These are phyloP conservation scores for Parauchenoglanis punctatus DNA, from an alignment of 2,797 vertebrate genomes.

Conservation along the genomic window DNA sequence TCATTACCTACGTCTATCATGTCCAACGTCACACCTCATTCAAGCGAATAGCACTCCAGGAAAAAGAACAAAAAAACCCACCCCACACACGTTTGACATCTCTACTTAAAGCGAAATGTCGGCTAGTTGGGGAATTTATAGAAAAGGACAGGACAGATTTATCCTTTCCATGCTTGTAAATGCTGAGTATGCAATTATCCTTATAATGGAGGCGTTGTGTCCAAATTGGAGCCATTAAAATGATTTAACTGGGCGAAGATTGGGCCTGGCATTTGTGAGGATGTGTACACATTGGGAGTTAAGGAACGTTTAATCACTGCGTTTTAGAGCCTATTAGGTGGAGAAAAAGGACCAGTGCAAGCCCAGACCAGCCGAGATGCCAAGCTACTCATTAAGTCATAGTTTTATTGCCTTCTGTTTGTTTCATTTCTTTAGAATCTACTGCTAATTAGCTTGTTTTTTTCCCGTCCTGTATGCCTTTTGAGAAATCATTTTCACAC, in stretches of 20 bases:
- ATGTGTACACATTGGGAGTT: conserved; percentile 81
- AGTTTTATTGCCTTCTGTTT: conserved; percentile 60
- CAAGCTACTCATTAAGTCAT: conserved; percentile 70
- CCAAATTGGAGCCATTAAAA: conserved; percentile 86
- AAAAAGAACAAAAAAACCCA: conserved; percentile 56
- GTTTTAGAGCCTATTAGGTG: conserved; percentile 76
- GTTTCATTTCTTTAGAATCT: conserved; percentile 56
- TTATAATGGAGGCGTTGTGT: conserved; percentile 84
- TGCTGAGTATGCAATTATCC: conserved; percentile 85
- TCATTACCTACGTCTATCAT: conserved; percentile 57
- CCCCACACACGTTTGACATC: conserved; percentile 74
- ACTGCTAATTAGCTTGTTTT: conserved; percentile 55
- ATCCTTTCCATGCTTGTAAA: conserved; percentile 83
- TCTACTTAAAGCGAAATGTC: conserved; percentile 76
- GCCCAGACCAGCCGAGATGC: conserved; percentile 65
- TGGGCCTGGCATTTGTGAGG: conserved; percentile 83
- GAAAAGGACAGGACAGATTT: conserved; percentile 81
- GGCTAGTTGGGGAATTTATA: conserved; percentile 72
- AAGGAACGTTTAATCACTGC: conserved; percentile 80
- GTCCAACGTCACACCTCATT: conserved; percentile 66
- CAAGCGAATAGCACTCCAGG: conserved; percentile 63
- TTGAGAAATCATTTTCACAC: conserved; percentile 49
- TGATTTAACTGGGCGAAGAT: conserved; percentile 84
- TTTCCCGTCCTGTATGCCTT: conserved; percentile 37
- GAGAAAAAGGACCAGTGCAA: conserved; percentile 65